These are phyloP conservation scores for Lycia hirtaria DNA, from an alignment of 2,888 invertebrate genomes.

Conservation along the genomic window DNA sequence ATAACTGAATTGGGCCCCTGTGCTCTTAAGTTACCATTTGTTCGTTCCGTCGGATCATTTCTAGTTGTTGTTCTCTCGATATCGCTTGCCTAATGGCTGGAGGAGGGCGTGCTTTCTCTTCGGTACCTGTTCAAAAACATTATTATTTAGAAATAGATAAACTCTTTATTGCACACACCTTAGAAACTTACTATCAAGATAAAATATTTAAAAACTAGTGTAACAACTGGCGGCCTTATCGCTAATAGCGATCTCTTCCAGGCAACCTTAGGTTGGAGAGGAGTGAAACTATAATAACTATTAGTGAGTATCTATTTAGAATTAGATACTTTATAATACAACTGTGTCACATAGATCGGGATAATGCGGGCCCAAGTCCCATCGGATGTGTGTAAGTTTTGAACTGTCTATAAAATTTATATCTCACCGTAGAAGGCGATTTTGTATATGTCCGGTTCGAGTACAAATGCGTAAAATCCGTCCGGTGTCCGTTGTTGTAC, in stretches of 20 bases:
- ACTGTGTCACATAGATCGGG: too few relatives aligned
- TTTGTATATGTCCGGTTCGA: conserved; percentile 93
- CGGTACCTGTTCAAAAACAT: conserved; percentile 56
- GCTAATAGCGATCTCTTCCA: too few relatives aligned
- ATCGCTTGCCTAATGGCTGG: conserved; percentile 91
- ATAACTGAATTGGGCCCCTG: too few relatives aligned
- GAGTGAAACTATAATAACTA: too few relatives aligned
- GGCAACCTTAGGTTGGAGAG: too few relatives aligned
- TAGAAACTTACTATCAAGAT: neutral
- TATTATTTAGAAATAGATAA: neutral
- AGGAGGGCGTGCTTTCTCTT: conserved; percentile 65
- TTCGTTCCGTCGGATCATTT: conserved; percentile 88
- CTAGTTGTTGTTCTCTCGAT: conserved; percentile 92
- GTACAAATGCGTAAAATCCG: conserved; percentile 88
- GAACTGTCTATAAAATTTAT: neutral
- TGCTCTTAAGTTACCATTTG: conserved; percentile 64
- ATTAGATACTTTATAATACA: too few relatives aligned
- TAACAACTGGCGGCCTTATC: too few relatives aligned
- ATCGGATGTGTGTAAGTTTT: too few relatives aligned
- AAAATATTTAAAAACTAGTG: too few relatives aligned
- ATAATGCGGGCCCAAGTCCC: too few relatives aligned
- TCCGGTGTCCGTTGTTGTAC: conserved; percentile 91
- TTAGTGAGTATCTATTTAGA: too few relatives aligned
- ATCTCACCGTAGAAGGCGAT: conserved; percentile 79
- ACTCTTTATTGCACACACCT: neutral